Base-by-base conservation (phyloP, 2,888 invertebrate genomes). In the Melieria crassipennis region DNA sequence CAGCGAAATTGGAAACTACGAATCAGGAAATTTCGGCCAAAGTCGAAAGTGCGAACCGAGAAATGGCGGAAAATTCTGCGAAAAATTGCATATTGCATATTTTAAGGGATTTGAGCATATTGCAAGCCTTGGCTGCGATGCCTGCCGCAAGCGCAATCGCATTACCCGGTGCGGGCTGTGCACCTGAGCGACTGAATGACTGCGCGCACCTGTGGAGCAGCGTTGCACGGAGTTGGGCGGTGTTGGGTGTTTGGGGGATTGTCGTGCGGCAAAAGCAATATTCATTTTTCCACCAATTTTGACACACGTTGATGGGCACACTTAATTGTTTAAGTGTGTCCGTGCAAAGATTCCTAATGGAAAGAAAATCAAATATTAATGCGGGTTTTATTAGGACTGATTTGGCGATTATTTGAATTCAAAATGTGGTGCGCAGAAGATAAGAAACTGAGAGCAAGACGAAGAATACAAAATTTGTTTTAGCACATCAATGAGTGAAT, bases 21-120 rank as follows among this genome's bases (percentile, higher is more conserved):
- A n/a, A n/a, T n/a, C n/a, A n/a, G n/a, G n/a, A n/a, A n/a, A n/a
- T n/a, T n/a, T n/a, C n/a, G n/a, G n/a, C n/a, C n/a, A n/a, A n/a
- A n/a, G n/a, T n/a, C n/a, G n/a, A n/a, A n/a, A n/a, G n/a, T n/a
- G n/a, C n/a, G n/a, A n/a, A n/a, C n/a, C n/a, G n/a, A n/a, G n/a
- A n/a, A n/a, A n/a, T n/a, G n/a, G n/a, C n/a, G n/a, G n/a, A n/a
- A n/a, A n/a, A n/a, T n/a, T n/a, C n/a, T n/a, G n/a, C 52, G 45
- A 43, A 58, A 67, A 67, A 60, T 48, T 50, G 50, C 67, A 67
- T 61, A 52, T 61, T 61, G 67, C 67, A 67, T 67, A 67, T 61
- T 67, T 61, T 67, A 61, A 61, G 52, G 52, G 60, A 67, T 67
- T 61, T 60, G 50, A n/a, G 30, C 30, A 30, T 30, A 30, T 30